Evolutionary conservation across 2,797 vertebrate species (phyloP).

Genomic region (Sebastolobus altivelis): DNA sequence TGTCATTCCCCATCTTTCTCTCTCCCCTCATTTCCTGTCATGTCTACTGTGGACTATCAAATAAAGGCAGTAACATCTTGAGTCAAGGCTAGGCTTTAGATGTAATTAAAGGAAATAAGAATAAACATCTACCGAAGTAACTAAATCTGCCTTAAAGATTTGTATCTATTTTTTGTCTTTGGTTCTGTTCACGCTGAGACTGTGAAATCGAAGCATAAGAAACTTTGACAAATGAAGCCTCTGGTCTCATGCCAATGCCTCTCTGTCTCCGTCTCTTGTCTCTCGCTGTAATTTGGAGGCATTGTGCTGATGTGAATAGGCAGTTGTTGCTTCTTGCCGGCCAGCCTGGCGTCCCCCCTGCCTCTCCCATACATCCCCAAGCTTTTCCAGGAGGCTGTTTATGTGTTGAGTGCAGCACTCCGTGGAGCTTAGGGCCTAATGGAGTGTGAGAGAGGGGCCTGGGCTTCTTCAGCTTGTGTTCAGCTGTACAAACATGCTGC

Average conservation of each 20-base stretch:
- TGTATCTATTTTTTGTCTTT: neutral
- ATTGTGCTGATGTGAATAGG: slow-evolving; percentile 83
- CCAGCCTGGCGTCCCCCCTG: slow-evolving; percentile 72
- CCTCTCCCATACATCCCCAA: slow-evolving; percentile 84
- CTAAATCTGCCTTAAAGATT: neutral
- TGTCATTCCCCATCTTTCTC: neutral
- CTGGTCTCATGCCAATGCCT: slow-evolving; percentile 45
- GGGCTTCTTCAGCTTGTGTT: slow-evolving; percentile 97
- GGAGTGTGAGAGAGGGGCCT: slow-evolving; percentile 94
- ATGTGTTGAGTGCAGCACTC: slow-evolving; percentile 95
- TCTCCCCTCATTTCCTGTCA: neutral
- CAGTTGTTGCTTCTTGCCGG: slow-evolving; percentile 86
- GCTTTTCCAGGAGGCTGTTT: slow-evolving; percentile 93
- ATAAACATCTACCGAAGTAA: neutral
- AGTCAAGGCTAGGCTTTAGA: neutral
- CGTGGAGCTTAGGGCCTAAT: slow-evolving; percentile 94
- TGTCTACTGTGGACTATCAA: neutral
- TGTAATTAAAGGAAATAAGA: neutral
- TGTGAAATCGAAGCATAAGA: slow-evolving; percentile 9
- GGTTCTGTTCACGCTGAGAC: neutral
- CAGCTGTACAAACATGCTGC: slow-evolving; percentile 97
- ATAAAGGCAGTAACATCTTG: neutral
- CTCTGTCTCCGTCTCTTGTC: slow-evolving; percentile 56
- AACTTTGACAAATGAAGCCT: slow-evolving; percentile 30
- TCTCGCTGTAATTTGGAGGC: slow-evolving; percentile 70